These are phyloP conservation scores for Pycnonotus jocosus DNA, from an alignment of 2,113 vertebrate genomes.

Conservation along the genomic window DNA sequence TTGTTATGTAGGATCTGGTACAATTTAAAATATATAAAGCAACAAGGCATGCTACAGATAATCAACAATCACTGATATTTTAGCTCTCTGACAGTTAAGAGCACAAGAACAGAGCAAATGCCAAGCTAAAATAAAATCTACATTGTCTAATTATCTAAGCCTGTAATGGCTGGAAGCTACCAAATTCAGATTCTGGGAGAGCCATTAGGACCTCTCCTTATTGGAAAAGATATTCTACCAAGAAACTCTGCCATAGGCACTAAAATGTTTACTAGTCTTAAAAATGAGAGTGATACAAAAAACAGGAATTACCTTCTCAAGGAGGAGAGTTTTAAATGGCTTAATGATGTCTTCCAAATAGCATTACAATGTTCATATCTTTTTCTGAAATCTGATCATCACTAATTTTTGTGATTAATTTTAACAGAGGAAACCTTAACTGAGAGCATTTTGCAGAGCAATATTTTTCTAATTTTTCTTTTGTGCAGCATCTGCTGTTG, in stretches of 20 bases:
- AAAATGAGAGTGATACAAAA: not conserved
- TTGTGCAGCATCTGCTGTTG: slow-evolving; percentile 67
- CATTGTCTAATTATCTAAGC: slow-evolving; percentile 48
- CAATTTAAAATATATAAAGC: slow-evolving; percentile 35
- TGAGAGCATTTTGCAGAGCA: slow-evolving; percentile 53
- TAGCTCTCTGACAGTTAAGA: slow-evolving; percentile 17
- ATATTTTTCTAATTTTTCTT: slow-evolving; percentile 67
- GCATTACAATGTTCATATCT: not conserved
- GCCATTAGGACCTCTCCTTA: slow-evolving; percentile 13
- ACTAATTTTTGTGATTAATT: slow-evolving; percentile 62
- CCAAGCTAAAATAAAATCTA: slow-evolving; percentile 54
- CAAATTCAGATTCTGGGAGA: slow-evolving; percentile 33
- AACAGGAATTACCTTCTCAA: slow-evolving; percentile 22
- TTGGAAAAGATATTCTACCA: slow-evolving; percentile 32
- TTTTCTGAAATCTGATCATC: slow-evolving; percentile 44
- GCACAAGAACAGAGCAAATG: slow-evolving; percentile 26
- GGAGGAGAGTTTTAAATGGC: not conserved
- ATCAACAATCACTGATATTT: slow-evolving; percentile 19
- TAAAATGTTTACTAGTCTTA: slow-evolving; percentile 50
- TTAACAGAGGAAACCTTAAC: slow-evolving; percentile 53
- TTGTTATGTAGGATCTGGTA: slow-evolving; percentile 26
- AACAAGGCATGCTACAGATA: slow-evolving; percentile 22
- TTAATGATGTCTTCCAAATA: slow-evolving; percentile 11
- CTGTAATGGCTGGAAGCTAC: slow-evolving; percentile 53
- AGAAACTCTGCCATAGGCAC: slow-evolving; percentile 33